Base-by-base conservation (phyloP, 2,888 invertebrate genomes). In the Hybos culiciformis region DNA sequence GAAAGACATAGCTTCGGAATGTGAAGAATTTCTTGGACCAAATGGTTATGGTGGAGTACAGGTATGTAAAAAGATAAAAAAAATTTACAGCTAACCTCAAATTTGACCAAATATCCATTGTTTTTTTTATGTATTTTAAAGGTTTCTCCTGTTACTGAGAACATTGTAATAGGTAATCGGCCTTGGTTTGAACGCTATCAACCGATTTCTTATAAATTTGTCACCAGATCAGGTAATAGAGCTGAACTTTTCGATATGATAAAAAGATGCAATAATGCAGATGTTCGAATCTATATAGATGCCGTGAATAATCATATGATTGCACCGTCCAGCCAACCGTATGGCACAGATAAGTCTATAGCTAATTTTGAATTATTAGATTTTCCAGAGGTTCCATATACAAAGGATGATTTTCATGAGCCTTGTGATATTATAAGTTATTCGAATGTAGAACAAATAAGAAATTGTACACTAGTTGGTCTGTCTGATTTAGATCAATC, bases 181-280 rank as follows among this genome's bases (percentile, higher is more conserved):
- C 84, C 90, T 0, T 92, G 91, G 91, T 91, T 79, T 78, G 88
- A 91, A 60, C 70, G 90, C 17, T 90, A 91, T 61, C 88, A 91
- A 62, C 86, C 87, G 1, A 78, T 88, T 31, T 86, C 87, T 19
- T 92, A 90, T 66, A 69, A 71, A 17, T 66, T 88, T 34, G 57
- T 59, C 2, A 85, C 86, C 0, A 73, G 91, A 42, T 86, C 86
- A 21, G 91, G 91, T 26, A 76, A 74, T 48, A 81, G 83, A 53
- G 56, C 64, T 11, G 77, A 83, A 49, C 83, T 92, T 55, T 60
- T 67, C 7, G 68, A 75, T 47, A 92, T 92, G 91, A 77, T 83
- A 1, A 66, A 69, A 19, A 70, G 85, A 41, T 92, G 91, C 60
- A 90, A 88, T 60, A 67, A 69, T 19, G 87, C 69, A 41, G 87